Conservation (phyloP, 2,888 invertebrate genomes). For the Acrocera orbiculus region DNA sequence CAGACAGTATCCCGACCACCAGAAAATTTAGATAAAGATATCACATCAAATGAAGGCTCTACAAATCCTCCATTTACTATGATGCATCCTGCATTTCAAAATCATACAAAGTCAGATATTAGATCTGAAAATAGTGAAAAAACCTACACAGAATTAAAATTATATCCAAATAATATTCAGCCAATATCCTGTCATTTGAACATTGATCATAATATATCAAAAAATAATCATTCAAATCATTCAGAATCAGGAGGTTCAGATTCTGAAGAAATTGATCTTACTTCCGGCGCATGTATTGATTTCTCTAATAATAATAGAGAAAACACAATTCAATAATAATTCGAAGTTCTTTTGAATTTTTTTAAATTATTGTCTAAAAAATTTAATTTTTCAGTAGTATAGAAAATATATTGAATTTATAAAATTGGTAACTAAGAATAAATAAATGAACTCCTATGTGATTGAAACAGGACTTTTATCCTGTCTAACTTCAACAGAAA, state of each 20-base stretch:
- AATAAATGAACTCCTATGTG: no score
- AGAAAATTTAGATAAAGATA: conserved; percentile 20
- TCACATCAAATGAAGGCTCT: conserved; percentile 14
- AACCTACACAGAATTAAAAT: conserved; percentile 29
- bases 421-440: no score
- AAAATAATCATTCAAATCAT: neutral
- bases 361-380: no score
- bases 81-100: conserved; percentile 30
- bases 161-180: conserved; percentile 21
- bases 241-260: conserved; percentile 27
- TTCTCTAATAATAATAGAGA: conserved; percentile 27
- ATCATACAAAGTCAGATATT: conserved; percentile 2
- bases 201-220: neutral
- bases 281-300: conserved; percentile 30
- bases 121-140: conserved; percentile 18
- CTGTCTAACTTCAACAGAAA: no score
- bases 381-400: no score
- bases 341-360: no score
- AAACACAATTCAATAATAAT: no score
- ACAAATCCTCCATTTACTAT: conserved; percentile 20
- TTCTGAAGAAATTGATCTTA: conserved; percentile 31
- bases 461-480: no score
- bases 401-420: no score
- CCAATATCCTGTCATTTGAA: neutral
- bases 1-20: conserved; percentile 13